Percentiles rank a stretch among this genome's conserved stretches.
Conservation (phyloP, 64 coral and sea anemone genomes). For the Actinia tenebrosa region DNA sequence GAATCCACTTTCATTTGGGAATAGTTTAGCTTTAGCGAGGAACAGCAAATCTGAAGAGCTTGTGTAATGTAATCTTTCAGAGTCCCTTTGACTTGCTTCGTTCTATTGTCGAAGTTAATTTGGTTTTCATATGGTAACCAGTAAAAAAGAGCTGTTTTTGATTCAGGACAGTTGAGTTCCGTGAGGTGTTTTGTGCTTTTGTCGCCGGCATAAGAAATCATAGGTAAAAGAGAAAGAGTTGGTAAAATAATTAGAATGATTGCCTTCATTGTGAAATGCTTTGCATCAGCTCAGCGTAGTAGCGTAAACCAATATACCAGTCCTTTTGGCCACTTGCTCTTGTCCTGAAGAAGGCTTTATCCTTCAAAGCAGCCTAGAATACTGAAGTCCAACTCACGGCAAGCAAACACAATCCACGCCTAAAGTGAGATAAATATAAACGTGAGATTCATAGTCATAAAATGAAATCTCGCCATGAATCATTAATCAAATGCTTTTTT, state of each 20-base stretch:
- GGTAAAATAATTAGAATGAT: not conserved
- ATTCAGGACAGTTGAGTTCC: constrained; percentile 11
- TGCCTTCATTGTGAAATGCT: not conserved
- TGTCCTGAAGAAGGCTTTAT: no score
- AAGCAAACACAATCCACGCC: no score
- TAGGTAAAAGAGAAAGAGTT: not conserved
- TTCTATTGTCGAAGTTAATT: not conserved
- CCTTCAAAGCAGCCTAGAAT: no score
- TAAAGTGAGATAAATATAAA: no score
- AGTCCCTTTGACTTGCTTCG: not conserved
- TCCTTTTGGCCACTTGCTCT: no score
- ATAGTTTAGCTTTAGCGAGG: constrained; percentile 30
- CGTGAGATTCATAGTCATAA: not conserved
- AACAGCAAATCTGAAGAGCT: constrained; percentile 32
- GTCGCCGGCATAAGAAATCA: not conserved
- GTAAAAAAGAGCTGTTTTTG: not conserved
- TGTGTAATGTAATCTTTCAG: not conserved
- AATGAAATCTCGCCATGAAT: not conserved
- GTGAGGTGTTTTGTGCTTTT: not conserved
- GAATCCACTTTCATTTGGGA: constrained; percentile 42
- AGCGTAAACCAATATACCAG: no score
- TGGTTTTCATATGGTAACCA: constrained; percentile 11
- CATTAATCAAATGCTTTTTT: not conserved
- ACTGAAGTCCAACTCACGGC: no score
- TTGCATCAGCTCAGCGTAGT: no score